Percentiles rank a stretch among this genome's conserved stretches.
phyloP scores from a whole-genome alignment of 2,797 vertebrate species.

The Leuciscus waleckii region DNA sequence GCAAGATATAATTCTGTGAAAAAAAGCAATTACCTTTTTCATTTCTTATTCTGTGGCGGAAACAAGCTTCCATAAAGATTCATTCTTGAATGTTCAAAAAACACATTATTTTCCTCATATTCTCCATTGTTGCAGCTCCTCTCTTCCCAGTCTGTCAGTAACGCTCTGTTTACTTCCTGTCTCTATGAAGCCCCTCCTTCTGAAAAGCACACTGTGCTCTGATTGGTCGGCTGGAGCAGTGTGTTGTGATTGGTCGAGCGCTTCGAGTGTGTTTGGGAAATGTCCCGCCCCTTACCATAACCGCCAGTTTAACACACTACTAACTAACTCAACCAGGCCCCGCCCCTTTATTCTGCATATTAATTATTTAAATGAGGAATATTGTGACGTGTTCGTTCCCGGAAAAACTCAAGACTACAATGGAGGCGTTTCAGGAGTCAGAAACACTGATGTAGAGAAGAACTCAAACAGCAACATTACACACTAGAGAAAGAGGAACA shows the following conservation, averaged over 20 bases:
- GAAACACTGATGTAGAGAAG: background rate
- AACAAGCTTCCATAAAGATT: no score
- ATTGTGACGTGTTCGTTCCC: background rate
- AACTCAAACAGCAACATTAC: background rate
- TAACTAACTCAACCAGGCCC: background rate
- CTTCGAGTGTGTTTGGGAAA: background rate
- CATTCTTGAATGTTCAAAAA: background rate
- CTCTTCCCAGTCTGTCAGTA: background rate
- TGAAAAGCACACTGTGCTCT: background rate
- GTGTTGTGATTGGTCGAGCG: background rate
- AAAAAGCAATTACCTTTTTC: no score
- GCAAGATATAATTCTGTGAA: no score
- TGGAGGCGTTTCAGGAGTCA: background rate
- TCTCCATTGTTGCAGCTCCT: background rate
- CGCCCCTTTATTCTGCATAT: background rate
- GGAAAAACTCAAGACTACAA: background rate
- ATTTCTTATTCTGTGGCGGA: no score
- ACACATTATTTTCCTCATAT: background rate
- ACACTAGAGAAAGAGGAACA: background rate
- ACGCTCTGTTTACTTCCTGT: background rate
- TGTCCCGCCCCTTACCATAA: background rate
- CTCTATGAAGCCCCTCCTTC: background rate
- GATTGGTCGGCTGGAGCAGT: background rate
- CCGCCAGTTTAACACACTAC: no score
- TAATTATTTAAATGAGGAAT: background rate